Evolutionary conservation across 1,140 invertebrate genomes (phyloP).

Genomic region (Temnothorax curvispinosus): DNA sequence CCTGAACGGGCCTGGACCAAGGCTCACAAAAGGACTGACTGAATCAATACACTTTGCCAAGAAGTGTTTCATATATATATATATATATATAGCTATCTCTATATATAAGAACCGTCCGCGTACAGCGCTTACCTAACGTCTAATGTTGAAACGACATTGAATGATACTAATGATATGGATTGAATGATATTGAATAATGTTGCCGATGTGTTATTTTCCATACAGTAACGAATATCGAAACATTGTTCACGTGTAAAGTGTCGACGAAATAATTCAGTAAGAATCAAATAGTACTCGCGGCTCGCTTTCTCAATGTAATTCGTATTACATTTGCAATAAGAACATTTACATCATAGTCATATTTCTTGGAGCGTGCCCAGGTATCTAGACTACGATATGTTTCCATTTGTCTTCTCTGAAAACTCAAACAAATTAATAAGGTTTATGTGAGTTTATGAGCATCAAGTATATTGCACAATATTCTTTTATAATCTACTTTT

Average conservation of each 20-base stretch:
- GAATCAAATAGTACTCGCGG: not conserved
- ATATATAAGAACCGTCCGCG: not conserved
- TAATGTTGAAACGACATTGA: slow-evolving; percentile 42
- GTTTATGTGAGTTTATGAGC: not conserved
- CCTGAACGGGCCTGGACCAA: slow-evolving; percentile 9
- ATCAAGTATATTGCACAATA: not conserved
- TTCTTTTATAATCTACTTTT: not conserved
- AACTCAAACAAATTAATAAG: not conserved
- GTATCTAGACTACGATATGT: not conserved
- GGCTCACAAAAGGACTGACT: slow-evolving; percentile 17
- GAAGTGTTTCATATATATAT: not conserved
- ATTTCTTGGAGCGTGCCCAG: not conserved
- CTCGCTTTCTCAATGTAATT: not conserved
- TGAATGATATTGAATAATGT: slow-evolving; percentile 34
- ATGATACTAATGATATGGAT: slow-evolving; percentile 20
- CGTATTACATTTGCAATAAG: not conserved
- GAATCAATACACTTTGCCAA: slow-evolving; percentile 16
- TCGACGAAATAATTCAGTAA: not conserved
- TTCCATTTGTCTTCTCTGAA: not conserved
- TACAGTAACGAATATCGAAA: not conserved
- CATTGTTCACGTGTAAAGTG: too few relatives aligned
- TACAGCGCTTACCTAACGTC: slow-evolving; percentile 7
- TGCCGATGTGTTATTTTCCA: not conserved
- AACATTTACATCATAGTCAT: not conserved
- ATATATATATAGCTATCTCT: not conserved